Conservation (phyloP, 2,888 invertebrate species). For the Pterobdella sp. region DNA sequence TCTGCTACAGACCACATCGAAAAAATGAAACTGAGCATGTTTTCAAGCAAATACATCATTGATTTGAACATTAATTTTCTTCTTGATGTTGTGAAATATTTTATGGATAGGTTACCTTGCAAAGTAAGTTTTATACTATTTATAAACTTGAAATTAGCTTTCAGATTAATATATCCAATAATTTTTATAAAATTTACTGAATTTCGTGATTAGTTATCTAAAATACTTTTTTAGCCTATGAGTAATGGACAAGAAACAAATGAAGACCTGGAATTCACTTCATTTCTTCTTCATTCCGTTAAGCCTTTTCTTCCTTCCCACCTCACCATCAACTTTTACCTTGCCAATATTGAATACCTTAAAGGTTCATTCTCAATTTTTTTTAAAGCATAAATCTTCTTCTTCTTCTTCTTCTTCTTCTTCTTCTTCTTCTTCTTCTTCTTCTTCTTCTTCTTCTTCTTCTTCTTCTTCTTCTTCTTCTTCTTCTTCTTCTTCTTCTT, state of each 20-base stretch:
- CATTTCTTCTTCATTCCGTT: constrained; percentile 6
- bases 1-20: neutral
- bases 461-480: constrained; percentile 35
- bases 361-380: constrained; percentile 7
- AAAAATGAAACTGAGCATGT: neutral
- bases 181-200: neutral
- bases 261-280: neutral
- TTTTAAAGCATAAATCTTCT: too few species aligned
- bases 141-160: neutral
- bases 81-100: constrained; percentile 15
- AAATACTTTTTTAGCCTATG: constrained; percentile 5
- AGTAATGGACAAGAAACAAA: constrained; percentile 12
- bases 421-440: constrained; percentile 1
- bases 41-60: constrained; percentile 1
- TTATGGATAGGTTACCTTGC: neutral
- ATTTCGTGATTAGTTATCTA: neutral
- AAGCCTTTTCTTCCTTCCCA: neutral
- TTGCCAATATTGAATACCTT: constrained; percentile 15
- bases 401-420: constrained; percentile 13
- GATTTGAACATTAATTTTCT: constrained; percentile 2
- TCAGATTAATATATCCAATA: neutral
- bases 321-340: neutral
- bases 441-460: constrained; percentile 26
- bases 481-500: neutral
- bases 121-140: constrained; percentile 7